A percentile compares a stretch with the other conserved stretches of the same genome.
Evolutionary conservation across 2,797 vertebrate genomes (phyloP).

Genomic region (Centropyge bicolor): DNA sequence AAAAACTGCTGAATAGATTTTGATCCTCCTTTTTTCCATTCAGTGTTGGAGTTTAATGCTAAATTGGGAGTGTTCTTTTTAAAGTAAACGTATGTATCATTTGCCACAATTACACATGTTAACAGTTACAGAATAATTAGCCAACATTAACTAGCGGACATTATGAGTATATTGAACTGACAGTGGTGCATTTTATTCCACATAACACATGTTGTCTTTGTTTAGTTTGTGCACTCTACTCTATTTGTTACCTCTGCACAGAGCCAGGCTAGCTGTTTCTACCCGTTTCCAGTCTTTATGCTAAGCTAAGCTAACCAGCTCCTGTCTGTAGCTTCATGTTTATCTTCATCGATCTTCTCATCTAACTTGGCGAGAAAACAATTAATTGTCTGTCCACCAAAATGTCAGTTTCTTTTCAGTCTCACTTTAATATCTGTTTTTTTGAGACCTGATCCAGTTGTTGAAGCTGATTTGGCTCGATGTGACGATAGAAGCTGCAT

Average conservation of each 20-base stretch:
- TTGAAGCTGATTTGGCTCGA: too few relatives aligned
- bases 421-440: not conserved
- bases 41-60: not conserved
- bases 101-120: not conserved
- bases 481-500: constrained; percentile 10
- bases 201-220: too few relatives aligned
- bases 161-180: not conserved
- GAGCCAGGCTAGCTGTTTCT: not conserved
- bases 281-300: constrained; percentile 1
- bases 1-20: too few relatives aligned
- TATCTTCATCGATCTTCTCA: not conserved
- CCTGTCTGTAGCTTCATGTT: not conserved
- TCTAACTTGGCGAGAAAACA: not conserved
- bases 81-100: not conserved
- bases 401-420: not conserved
- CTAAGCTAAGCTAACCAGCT: not conserved
- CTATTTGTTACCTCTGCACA: not conserved
- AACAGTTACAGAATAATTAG: not conserved
- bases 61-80: not conserved
- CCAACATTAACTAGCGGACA: not conserved
- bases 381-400: too few relatives aligned
- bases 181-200: not conserved
- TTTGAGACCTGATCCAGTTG: not conserved
- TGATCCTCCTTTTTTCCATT: not conserved
- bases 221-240: not conserved